These are phyloP conservation scores for Mormyrops boulengeri DNA, from an alignment of 2,797 vertebrate genomes.

Conservation along the genomic window DNA sequence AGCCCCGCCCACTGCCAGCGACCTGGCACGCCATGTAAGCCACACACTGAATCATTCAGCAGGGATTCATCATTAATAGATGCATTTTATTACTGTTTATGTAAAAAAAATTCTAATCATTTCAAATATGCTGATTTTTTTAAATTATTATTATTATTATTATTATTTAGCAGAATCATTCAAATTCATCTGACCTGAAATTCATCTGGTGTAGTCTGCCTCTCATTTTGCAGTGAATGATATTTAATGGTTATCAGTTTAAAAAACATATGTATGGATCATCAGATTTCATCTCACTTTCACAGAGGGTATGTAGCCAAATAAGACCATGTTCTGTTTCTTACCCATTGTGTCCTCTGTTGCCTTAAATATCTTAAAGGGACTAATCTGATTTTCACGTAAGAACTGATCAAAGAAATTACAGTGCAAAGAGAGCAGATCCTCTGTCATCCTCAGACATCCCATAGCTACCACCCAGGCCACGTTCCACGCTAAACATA, in stretches of 20 bases:
- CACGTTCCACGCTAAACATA: background rate
- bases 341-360: background rate
- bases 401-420: background rate
- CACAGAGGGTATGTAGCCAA: background rate
- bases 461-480: background rate
- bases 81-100: background rate
- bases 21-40: slow-evolving; percentile 68
- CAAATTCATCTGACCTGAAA: background rate
- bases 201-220: background rate
- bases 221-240: background rate
- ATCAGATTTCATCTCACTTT: background rate
- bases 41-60: background rate
- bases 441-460: background rate
- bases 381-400: background rate
- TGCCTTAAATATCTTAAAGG: background rate
- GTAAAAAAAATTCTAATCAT: background rate
- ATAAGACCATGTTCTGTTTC: background rate
- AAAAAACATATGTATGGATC: background rate
- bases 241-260: background rate
- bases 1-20: slow-evolving; percentile 63
- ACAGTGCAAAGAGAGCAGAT: background rate
- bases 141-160: background rate
- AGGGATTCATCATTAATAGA: background rate
- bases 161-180: background rate
- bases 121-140: background rate